Base-by-base conservation (phyloP, 1,140 invertebrate species). In the Eumaeus atala region DNA sequence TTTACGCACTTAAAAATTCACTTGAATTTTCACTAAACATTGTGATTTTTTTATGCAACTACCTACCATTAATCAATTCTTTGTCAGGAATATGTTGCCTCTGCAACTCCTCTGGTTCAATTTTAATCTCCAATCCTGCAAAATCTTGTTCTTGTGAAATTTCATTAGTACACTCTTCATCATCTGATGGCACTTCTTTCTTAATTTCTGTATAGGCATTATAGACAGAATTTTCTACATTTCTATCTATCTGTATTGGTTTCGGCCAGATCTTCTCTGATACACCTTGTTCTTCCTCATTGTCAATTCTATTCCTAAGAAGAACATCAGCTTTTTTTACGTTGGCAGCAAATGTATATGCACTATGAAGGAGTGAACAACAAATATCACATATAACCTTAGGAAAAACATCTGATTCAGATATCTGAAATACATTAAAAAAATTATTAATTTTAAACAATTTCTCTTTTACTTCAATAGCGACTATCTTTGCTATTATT, bases 81-180 rank as follows among this genome's bases (percentile, higher is more conserved):
- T 70, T 54, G 37, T 62, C 44, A n/a, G 68, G 21, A 28, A 28
- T 28, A 6, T 28, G 56, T 48, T 62, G 58, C 16, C 53, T 66
- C n/a, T 69, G 67, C 7, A 67, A 62, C 37, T 84, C 78, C 44
- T 77, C 76, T 0, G 79, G 73, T 51, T 85, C 82, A 62, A 82
- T 62, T 56, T 84, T 84, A 12, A 81, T 81, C 35, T 81, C 76
- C 12, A 77, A 52, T 51, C 66, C 63, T 5, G 55, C 34, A 42
- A 69, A 51, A 33, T 70, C 64, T 10, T 66, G 42, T 17, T 64
- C 58, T 34, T 48, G 52, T 16, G 17, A 47, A 0, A 40, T 10
- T 18, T 67, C 64, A 48, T 59, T 56, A 42, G 49, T 40, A 14
- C 35, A 44, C 52, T 56, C 55, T 36, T 79, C 79, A 14, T 75